Base-by-base conservation (phyloP, 2,113 vertebrate species). In the Epinephelus cyanopodus region DNA sequence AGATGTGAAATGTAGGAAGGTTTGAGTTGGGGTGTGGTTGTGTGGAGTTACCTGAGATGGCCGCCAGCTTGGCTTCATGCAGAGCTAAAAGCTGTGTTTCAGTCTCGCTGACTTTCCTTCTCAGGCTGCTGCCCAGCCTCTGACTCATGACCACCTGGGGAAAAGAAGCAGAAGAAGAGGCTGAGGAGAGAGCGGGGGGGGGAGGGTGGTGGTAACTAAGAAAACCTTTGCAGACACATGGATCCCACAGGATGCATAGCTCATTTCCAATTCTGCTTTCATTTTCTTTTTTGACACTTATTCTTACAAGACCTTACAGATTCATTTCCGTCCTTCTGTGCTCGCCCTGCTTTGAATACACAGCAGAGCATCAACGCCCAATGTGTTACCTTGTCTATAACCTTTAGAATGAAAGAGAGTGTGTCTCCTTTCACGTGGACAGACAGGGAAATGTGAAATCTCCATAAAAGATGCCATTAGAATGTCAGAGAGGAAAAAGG, bases 21-120 rank as follows among this genome's bases (percentile, higher is more conserved):
- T 66, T 58, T 62, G 65, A 18, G 60, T 21, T 45, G 25, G 74
- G 77, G 56, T 48, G 73, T 54, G 29, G 77, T 11, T 42, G 57
- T 58, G 69, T 25, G 65, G 12, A 25, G 27, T 76, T 84, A 93
- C 93, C 93, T 82, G 97, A 96, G 83, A 96, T 80, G 81, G 97
- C 96, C 0, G 96, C 94, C 86, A 95, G 92, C 92, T 97, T 98
- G 88, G 96, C 97, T 92, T 99, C 97, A 10, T 97, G 96, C 82
- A 98, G 92, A 1, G 93, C 88, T 71, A 96, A 93, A 57, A 98
- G 96, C 21, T 96, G 97, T 21, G 94, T 95, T 83, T 98, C 97
- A 53, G 97, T 96, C 86, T 97, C 95, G 12, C 90, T 95, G 76
- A 96, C 95, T 94, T 96, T 97, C 90, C 93, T 96, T 85, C 96